Evolutionary conservation across 2,797 vertebrate genomes (phyloP).

Genomic region (Carduelis carduelis): DNA sequence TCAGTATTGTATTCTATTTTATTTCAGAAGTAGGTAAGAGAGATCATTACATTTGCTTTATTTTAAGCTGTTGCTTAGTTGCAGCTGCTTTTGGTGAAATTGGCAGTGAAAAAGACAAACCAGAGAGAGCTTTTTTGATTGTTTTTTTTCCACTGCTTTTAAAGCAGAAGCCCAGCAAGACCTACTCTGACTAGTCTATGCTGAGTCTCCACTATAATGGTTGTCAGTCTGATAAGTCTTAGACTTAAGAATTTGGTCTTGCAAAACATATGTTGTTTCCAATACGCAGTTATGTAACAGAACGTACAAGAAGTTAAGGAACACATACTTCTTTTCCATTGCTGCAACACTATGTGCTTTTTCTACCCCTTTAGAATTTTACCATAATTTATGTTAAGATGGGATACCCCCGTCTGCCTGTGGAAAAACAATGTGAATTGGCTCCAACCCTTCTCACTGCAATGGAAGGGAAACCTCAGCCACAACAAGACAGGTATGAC

Average conservation of each 20-base stretch:
- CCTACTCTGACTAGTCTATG: not conserved
- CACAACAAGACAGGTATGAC: conserved; percentile 94
- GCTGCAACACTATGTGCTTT: not conserved
- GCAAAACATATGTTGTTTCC: not conserved
- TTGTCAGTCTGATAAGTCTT: not conserved
- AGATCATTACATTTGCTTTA: not conserved
- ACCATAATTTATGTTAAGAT: conserved; percentile 99
- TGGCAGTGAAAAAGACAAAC: not conserved
- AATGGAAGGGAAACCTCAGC: conserved; percentile 97
- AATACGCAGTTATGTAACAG: not conserved
- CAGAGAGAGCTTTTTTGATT: not conserved
- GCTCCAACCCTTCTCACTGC: conserved; percentile 95
- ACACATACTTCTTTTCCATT: not conserved
- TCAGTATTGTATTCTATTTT: not conserved
- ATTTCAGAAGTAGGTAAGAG: not conserved
- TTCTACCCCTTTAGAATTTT: conserved; percentile 85
- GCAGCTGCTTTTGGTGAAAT: not conserved
- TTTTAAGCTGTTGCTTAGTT: not conserved
- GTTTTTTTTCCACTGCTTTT: not conserved
- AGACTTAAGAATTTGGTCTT: not conserved
- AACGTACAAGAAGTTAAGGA: not conserved
- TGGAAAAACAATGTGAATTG: conserved; percentile 94
- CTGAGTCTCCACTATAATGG: not conserved
- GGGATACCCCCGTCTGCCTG: conserved; percentile 94
- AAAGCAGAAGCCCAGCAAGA: not conserved